Percentiles rank a stretch among this genome's conserved stretches.
These are phyloP conservation scores for Anguilla obscura DNA, from an alignment of 2,797 vertebrate genomes.

Conservation along the genomic window DNA sequence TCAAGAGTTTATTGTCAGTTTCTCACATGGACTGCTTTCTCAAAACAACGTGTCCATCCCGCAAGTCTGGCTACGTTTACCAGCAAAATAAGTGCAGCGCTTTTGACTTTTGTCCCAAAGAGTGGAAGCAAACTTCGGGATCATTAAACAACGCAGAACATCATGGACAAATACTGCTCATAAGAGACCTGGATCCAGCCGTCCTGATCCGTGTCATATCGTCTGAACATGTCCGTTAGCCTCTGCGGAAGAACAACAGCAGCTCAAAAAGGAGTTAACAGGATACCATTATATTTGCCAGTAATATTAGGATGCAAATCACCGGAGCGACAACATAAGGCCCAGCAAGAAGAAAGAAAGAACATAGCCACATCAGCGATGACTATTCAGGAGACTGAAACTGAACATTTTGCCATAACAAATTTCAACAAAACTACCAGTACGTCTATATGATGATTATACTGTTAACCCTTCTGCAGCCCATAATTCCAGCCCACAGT, in stretches of 20 bases:
- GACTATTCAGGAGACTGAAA: not conserved
- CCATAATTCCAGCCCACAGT: not conserved
- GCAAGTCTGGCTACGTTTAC: constrained; percentile 50
- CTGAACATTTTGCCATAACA: not conserved
- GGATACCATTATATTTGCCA: not conserved
- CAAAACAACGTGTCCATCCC: constrained; percentile 57
- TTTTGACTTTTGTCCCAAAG: constrained; percentile 69
- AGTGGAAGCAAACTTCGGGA: constrained; percentile 69
- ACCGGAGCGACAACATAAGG: no score
- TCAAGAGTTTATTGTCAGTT: not conserved
- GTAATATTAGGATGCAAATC: no score
- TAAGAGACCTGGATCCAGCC: constrained; percentile 99
- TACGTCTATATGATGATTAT: not conserved
- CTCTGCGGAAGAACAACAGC: constrained; percentile 69
- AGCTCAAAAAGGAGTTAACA: not conserved
- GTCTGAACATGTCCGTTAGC: constrained; percentile 92
- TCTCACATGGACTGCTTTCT: not conserved
- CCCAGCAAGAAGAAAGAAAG: no score
- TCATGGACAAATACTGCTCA: constrained; percentile 97
- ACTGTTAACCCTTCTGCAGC: not conserved
- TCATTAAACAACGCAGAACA: constrained; percentile 90
- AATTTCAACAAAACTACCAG: no score
- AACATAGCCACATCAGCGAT: no score
- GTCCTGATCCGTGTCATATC: constrained; percentile 94
- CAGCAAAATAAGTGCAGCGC: constrained; percentile 55